Percentiles rank a stretch among this genome's conserved stretches.
Evolutionary conservation across 1,140 invertebrate genomes (phyloP).

Genomic region (Drosophila seguyi): DNA sequence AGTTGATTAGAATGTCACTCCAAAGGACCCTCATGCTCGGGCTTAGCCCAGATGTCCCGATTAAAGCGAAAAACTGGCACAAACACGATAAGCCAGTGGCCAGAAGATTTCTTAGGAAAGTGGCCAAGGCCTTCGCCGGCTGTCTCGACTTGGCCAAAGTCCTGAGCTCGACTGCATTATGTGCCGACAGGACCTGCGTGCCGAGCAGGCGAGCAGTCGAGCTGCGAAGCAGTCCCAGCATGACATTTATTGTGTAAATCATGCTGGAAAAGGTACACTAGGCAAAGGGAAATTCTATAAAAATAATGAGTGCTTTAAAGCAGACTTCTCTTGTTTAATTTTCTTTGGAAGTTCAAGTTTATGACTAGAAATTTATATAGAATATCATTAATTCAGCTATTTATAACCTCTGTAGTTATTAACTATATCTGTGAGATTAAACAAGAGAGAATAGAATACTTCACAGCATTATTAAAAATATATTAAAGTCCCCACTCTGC

Average conservation of each 20-base stretch:
- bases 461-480: not conserved
- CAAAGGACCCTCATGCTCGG: constrained; percentile 38
- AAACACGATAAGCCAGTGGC: constrained; percentile 58
- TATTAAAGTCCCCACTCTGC: no score
- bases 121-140: constrained; percentile 40
- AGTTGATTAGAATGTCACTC: constrained; percentile 82
- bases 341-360: not conserved
- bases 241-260: constrained; percentile 61
- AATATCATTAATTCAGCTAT: not conserved
- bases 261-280: constrained; percentile 14
- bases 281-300: not conserved
- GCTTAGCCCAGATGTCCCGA: constrained; percentile 33
- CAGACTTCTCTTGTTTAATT: not conserved
- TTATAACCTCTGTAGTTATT: not conserved
- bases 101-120: constrained; percentile 43
- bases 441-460: not conserved
- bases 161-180: constrained; percentile 49
- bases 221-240: constrained; percentile 24
- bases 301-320: not conserved
- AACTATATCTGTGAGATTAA: not conserved
- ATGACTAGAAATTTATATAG: not conserved
- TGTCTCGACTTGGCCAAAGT: constrained; percentile 20
- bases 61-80: constrained; percentile 45
- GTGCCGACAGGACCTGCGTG: constrained; percentile 53
- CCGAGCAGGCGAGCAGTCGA: constrained; percentile 24